These are phyloP conservation scores for Leucoraja ocellata DNA, from an alignment of 2,797 vertebrate genomes.

Conservation along the genomic window DNA sequence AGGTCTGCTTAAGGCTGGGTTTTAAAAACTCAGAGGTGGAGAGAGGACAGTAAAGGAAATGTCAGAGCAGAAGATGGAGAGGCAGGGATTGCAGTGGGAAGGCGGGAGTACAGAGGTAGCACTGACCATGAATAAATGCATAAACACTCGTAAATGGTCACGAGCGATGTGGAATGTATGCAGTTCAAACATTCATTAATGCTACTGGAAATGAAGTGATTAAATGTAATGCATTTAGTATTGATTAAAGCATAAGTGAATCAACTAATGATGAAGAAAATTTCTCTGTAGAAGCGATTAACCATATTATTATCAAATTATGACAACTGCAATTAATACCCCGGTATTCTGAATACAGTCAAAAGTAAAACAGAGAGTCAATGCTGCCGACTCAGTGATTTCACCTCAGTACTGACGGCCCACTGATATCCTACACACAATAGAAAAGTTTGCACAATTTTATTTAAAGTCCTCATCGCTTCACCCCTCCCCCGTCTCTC, in stretches of 20 bases:
- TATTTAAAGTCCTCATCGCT: neutral
- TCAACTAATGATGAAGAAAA: neutral
- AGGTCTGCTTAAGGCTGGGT: neutral
- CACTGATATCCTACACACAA: neutral
- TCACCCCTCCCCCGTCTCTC: neutral
- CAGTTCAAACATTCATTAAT: constrained; percentile 12
- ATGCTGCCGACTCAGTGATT: neutral
- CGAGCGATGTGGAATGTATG: constrained; percentile 8
- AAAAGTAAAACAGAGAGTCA: neutral
- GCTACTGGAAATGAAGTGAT: neutral
- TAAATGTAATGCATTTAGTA: constrained; percentile 23
- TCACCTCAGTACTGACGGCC: neutral
- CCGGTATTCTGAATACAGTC: neutral
- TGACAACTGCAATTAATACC: neutral
- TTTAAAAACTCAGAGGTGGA: neutral
- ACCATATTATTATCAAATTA: neutral
- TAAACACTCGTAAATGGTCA: neutral
- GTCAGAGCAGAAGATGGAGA: constrained; percentile 30
- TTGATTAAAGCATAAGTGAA: neutral
- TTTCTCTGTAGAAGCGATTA: neutral
- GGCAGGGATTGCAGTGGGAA: neutral
- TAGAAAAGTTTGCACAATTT: neutral
- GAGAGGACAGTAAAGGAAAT: constrained; percentile 5
- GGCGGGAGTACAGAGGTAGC: neutral
- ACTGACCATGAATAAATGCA: neutral